Percentiles rank a stretch among this genome's conserved stretches.
Conservation (phyloP, 2,113 vertebrate genomes). For the Scortum barcoo region DNA sequence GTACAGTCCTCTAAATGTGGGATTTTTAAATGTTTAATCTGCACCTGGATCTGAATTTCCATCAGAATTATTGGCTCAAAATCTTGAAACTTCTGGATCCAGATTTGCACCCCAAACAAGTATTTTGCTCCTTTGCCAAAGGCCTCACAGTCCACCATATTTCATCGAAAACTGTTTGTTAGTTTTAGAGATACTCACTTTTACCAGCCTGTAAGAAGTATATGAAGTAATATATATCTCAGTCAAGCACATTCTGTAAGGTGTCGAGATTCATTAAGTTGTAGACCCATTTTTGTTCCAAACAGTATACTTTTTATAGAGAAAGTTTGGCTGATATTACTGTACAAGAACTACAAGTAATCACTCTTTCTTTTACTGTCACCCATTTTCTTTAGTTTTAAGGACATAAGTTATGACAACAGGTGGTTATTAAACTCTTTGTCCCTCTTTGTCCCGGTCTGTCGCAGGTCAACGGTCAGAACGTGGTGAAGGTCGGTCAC, state of each 20-base stretch:
- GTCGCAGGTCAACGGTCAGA: slow-evolving; percentile 92
- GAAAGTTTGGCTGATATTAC: neutral
- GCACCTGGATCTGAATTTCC: neutral
- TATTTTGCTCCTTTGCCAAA: neutral
- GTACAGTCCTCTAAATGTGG: slow-evolving; percentile 70
- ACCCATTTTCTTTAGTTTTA: neutral
- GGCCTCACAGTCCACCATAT: neutral
- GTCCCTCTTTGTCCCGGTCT: neutral
- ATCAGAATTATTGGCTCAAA: neutral
- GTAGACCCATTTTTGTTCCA: neutral
- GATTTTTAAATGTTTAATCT: neutral
- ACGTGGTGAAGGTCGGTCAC: slow-evolving; percentile 95
- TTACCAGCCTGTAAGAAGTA: neutral
- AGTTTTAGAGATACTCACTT: neutral
- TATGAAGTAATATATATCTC: neutral
- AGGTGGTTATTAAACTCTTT: neutral
- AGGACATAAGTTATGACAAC: neutral
- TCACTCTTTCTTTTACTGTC: neutral
- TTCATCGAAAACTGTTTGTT: neutral
- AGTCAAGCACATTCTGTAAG: neutral
- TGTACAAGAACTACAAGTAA: neutral
- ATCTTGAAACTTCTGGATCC: neutral
- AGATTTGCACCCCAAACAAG: neutral
- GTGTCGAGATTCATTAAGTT: neutral
- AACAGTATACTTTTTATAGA: neutral